Conservation (phyloP, 1,140 invertebrate species). For the Drosophila ananassae region DNA sequence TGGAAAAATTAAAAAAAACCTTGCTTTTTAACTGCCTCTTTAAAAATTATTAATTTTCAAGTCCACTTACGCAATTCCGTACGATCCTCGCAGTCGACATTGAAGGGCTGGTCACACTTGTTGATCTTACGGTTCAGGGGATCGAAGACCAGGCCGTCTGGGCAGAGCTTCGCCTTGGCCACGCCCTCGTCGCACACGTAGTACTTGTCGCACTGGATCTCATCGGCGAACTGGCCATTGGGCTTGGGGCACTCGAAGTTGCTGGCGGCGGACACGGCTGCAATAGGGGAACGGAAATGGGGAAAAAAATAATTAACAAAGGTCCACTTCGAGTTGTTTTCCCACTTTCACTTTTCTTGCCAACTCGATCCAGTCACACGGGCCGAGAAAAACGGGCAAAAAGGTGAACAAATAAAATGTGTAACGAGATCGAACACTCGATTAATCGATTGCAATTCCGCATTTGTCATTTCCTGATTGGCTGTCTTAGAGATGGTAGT, state of each 20-base stretch:
- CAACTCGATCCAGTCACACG: not conserved
- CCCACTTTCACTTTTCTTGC: slow-evolving; percentile 51
- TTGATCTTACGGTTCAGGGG: slow-evolving; percentile 92
- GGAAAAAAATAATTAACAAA: slow-evolving; percentile 27
- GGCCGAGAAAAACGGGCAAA: not conserved
- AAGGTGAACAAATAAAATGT: slow-evolving; percentile 19
- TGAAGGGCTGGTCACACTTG: slow-evolving; percentile 96
- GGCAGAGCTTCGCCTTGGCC: slow-evolving; percentile 90
- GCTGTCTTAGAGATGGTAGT: not conserved
- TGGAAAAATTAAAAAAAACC: too few relatives aligned
- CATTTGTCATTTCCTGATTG: slow-evolving; percentile 34
- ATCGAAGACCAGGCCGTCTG: slow-evolving; percentile 94
- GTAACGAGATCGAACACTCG: slow-evolving; percentile 40
- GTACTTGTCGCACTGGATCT: slow-evolving; percentile 93
- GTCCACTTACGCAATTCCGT: slow-evolving; percentile 92
- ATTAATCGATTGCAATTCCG: slow-evolving; percentile 24
- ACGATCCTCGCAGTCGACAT: slow-evolving; percentile 93
- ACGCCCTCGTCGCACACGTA: slow-evolving; percentile 91
- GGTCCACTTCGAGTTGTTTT: slow-evolving; percentile 27
- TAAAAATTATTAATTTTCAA: too few relatives aligned
- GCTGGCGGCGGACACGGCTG: slow-evolving; percentile 85
- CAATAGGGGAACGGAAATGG: not conserved
- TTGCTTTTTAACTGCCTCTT: too few relatives aligned
- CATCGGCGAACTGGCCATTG: slow-evolving; percentile 91
- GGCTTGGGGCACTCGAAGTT: slow-evolving; percentile 90